Conservation (phyloP, 1,140 invertebrate genomes). For the Zaprionus capensis region DNA sequence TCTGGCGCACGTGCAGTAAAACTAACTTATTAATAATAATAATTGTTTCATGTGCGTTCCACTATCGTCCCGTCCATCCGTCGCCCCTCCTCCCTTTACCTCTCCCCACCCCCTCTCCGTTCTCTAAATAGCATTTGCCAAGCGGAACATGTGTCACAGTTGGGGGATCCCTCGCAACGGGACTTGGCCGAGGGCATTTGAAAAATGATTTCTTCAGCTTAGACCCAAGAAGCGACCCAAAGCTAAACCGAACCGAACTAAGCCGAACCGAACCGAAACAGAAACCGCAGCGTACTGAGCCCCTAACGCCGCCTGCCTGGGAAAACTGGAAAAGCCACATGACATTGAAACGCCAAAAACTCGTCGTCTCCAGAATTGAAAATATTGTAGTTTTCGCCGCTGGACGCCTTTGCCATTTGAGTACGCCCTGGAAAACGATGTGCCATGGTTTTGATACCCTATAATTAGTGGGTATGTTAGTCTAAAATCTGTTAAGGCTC, state of each 20-base stretch:
- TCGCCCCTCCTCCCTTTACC: neutral
- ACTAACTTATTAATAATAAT: constrained; percentile 82
- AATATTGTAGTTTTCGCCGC: constrained; percentile 40
- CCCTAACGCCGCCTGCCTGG: constrained; percentile 3
- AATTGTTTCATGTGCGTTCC: constrained; percentile 73
- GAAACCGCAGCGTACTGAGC: neutral
- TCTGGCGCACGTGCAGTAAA: constrained; percentile 58
- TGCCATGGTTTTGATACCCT: neutral
- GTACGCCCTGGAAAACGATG: constrained; percentile 10
- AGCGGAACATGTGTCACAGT: constrained; percentile 50
- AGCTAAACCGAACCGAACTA: neutral
- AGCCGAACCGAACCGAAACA: neutral
- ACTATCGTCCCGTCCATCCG: neutral
- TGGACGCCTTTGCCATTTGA: constrained; percentile 55
- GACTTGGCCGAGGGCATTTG: constrained; percentile 38
- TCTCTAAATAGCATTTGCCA: constrained; percentile 35
- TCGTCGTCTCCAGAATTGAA: constrained; percentile 5
- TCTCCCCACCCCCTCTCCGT: neutral
- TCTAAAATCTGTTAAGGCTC: too few species aligned
- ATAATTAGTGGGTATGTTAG: neutral
- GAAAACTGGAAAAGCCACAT: constrained; percentile 17
- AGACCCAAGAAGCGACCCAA: constrained; percentile 22
- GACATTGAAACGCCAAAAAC: constrained; percentile 3
- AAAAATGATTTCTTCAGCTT: constrained; percentile 54
- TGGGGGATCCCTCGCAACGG: constrained; percentile 38